Conservation (phyloP, 2,113 vertebrate species). For the Halichoeres trimaculatus region DNA sequence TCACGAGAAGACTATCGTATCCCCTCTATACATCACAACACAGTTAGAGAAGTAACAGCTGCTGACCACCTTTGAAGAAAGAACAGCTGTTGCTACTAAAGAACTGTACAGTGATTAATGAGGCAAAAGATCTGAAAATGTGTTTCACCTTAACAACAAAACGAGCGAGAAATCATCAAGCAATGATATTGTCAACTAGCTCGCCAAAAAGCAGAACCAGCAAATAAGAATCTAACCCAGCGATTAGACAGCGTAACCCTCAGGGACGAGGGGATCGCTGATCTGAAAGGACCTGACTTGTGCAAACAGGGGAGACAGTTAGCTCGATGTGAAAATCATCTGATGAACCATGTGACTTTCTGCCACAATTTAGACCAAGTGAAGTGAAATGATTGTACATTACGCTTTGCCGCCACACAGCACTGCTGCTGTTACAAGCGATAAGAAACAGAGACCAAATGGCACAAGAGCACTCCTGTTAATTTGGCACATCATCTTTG, state of each 20-base stretch:
- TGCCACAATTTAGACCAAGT: slow-evolving; percentile 47
- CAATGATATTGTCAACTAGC: slow-evolving; percentile 5
- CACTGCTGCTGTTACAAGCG: slow-evolving; percentile 10
- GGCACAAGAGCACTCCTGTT: slow-evolving; percentile 19
- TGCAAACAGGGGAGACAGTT: slow-evolving; percentile 31
- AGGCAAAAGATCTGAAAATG: slow-evolving; percentile 30
- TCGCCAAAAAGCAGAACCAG: slow-evolving; percentile 7
- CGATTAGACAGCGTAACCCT: slow-evolving; percentile 35
- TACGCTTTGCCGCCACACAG: not conserved
- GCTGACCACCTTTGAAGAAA: slow-evolving; percentile 11
- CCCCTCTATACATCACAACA: not conserved
- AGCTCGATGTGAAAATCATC: slow-evolving; percentile 29
- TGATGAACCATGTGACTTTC: slow-evolving; percentile 48
- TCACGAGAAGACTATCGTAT: not conserved
- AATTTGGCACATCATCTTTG: slow-evolving; percentile 42
- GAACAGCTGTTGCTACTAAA: slow-evolving; percentile 45
- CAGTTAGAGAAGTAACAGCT: slow-evolving; percentile 20
- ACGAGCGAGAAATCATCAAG: slow-evolving; percentile 10
- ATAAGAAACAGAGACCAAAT: slow-evolving; percentile 17
- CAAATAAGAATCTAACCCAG: slow-evolving; percentile 15
- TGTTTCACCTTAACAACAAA: slow-evolving; percentile 26
- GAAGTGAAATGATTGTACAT: slow-evolving; percentile 30
- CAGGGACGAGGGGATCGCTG: slow-evolving; percentile 35
- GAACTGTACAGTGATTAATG: slow-evolving; percentile 47
- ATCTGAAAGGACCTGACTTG: slow-evolving; percentile 51